A percentile compares a stretch with the other conserved stretches of the same genome.
Evolutionary conservation across 2,797 vertebrate genomes (phyloP).

Genomic region (Dermochelys coriacea): DNA sequence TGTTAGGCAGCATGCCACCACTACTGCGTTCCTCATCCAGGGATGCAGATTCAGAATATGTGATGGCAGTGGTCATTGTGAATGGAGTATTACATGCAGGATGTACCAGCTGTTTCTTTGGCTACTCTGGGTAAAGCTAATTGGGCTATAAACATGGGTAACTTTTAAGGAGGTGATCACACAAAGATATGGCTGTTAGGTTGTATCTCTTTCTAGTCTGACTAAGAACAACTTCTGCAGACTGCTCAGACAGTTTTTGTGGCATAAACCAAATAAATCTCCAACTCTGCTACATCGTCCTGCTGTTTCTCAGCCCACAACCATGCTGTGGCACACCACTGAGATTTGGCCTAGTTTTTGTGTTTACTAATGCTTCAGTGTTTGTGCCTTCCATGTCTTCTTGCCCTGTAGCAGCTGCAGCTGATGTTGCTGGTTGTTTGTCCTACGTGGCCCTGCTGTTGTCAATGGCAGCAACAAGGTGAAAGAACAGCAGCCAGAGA

Average conservation of each 20-base stretch:
- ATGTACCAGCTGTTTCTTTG: background rate
- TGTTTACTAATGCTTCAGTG: background rate
- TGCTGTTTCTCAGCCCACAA: background rate
- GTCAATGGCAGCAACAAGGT: background rate
- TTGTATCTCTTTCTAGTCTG: background rate
- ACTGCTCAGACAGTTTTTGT: background rate
- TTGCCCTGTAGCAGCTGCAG: conserved; percentile 7
- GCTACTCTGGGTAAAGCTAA: background rate
- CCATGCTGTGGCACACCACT: conserved; percentile 1
- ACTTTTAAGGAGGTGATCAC: background rate
- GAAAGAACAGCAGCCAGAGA: background rate
- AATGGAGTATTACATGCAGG: background rate
- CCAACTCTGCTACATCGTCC: fast-evolving
- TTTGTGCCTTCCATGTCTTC: background rate
- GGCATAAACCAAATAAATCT: background rate
- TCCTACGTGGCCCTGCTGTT: background rate
- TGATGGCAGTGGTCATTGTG: background rate
- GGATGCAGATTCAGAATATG: background rate
- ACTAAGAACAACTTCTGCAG: background rate
- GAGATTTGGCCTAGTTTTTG: conserved; percentile 7
- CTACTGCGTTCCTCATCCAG: background rate
- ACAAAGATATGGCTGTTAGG: background rate
- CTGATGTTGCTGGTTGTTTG: background rate
- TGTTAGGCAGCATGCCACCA: background rate
- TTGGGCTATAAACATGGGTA: background rate